These are phyloP conservation scores for Geotrupes spiniger DNA, from an alignment of 2,888 invertebrate genomes.

Conservation along the genomic window DNA sequence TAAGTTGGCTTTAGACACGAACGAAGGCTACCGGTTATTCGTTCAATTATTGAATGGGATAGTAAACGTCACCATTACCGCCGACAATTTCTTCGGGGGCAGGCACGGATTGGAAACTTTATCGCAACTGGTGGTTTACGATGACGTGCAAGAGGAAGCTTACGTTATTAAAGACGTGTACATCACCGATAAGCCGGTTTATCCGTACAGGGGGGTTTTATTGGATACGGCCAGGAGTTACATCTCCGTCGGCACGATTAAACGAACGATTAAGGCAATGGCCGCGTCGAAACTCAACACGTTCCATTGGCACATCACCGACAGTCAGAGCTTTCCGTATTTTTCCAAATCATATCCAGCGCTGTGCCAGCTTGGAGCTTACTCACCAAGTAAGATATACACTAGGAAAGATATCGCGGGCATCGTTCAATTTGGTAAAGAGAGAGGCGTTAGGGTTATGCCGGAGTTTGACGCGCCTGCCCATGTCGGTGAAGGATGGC, in stretches of 20 bases:
- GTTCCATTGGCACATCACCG: slow-evolving; percentile 94
- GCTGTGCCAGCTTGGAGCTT: slow-evolving; percentile 74
- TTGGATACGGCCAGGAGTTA: slow-evolving; percentile 91
- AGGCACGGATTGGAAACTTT: slow-evolving; percentile 68
- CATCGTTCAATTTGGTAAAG: slow-evolving; percentile 65
- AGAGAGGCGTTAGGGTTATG: slow-evolving; percentile 78
- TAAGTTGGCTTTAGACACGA: slow-evolving; percentile 53
- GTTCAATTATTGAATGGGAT: slow-evolving; percentile 50
- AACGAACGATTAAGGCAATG: slow-evolving; percentile 83
- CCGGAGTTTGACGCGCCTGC: slow-evolving; percentile 93
- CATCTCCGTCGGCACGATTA: slow-evolving; percentile 68
- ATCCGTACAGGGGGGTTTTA: slow-evolving; percentile 83
- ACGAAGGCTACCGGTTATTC: slow-evolving; percentile 58
- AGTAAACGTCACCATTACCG: slow-evolving; percentile 56
- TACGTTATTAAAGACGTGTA: slow-evolving; percentile 60
- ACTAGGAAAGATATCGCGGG: slow-evolving; percentile 55
- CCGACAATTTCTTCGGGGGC: slow-evolving; percentile 64
- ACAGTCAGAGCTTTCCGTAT: slow-evolving; percentile 92
- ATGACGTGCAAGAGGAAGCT: slow-evolving; percentile 60
- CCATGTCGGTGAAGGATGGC: slow-evolving; percentile 86
- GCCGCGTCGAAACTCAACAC: slow-evolving; percentile 86
- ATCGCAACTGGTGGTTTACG: slow-evolving; percentile 64
- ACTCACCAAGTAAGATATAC: slow-evolving; percentile 68
- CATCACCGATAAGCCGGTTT: slow-evolving; percentile 77
- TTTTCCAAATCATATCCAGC: slow-evolving; percentile 71